These are phyloP conservation scores for Cerceris rybyensis DNA, from an alignment of 2,888 invertebrate species.

Conservation along the genomic window DNA sequence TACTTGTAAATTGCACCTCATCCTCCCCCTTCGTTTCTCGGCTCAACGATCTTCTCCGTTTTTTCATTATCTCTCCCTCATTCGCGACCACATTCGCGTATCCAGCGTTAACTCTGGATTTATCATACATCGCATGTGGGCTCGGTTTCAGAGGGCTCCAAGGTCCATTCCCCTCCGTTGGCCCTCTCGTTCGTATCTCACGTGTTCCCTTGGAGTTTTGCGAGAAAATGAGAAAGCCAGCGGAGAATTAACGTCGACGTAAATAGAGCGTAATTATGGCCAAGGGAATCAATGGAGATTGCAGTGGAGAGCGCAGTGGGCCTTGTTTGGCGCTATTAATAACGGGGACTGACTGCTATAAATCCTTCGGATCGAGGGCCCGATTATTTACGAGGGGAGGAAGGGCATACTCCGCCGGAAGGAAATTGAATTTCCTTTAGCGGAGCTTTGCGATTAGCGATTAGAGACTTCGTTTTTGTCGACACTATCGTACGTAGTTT, in stretches of 20 bases:
- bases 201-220: background rate
- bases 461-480: background rate
- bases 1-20: conserved; percentile 65
- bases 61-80: conserved; percentile 48
- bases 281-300: conserved; percentile 31
- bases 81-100: conserved; percentile 43
- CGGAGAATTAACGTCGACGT: conserved; percentile 38
- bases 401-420: background rate
- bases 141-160: conserved; percentile 51
- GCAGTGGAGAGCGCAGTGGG: background rate
- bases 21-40: conserved; percentile 8
- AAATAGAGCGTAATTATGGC: conserved; percentile 61
- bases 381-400: background rate
- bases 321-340: conserved; percentile 56
- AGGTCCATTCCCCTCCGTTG: conserved; percentile 36
- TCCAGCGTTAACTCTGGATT: conserved; percentile 48
- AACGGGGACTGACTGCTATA: background rate
- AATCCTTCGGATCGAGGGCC: background rate
- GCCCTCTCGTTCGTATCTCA: conserved; percentile 18
- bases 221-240: conserved; percentile 57
- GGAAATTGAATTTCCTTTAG: conserved; percentile 24
- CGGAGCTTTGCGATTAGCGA: background rate
- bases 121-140: conserved; percentile 59
- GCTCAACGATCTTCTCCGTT: background rate
- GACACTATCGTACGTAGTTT: background rate